Percentiles rank a stretch among this genome's conserved stretches.
Evolutionary conservation across 1,140 invertebrate species (phyloP).

Genomic region (Gyrodactylus bullatarudis): DNA sequence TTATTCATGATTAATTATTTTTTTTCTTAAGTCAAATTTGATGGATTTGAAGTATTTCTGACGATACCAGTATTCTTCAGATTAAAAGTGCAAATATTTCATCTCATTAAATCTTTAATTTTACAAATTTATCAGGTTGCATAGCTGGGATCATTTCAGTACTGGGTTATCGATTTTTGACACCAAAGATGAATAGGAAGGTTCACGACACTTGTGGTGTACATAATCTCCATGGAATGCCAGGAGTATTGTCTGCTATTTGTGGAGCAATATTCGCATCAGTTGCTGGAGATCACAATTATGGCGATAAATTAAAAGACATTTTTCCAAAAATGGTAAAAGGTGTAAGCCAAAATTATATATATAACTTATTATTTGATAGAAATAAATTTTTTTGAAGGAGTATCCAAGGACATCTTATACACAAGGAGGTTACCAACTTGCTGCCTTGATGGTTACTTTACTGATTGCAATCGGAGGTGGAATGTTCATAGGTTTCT

Average conservation of each 20-base stretch:
- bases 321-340: conserved; percentile 1
- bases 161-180: conserved; percentile 43
- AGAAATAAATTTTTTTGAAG: neutral
- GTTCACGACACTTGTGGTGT: conserved; percentile 7
- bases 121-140: neutral
- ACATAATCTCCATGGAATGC: conserved; percentile 7
- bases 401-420: neutral
- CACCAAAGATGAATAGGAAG: conserved; percentile 13
- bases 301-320: neutral
- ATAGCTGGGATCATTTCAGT: conserved; percentile 45
- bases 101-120: neutral
- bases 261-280: neutral
- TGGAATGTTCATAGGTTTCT: conserved; percentile 9
- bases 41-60: no score
- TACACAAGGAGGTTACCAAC: neutral
- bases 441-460: neutral
- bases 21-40: no score
- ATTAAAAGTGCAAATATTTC: no score
- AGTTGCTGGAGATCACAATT: neutral
- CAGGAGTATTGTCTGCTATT: neutral
- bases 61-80: no score
- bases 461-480: neutral
- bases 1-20: no score
- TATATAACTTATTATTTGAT: neutral
- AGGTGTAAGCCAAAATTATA: neutral